Evolutionary conservation across 2,888 invertebrate species (phyloP).

Genomic region (Xestia ashworthii): DNA sequence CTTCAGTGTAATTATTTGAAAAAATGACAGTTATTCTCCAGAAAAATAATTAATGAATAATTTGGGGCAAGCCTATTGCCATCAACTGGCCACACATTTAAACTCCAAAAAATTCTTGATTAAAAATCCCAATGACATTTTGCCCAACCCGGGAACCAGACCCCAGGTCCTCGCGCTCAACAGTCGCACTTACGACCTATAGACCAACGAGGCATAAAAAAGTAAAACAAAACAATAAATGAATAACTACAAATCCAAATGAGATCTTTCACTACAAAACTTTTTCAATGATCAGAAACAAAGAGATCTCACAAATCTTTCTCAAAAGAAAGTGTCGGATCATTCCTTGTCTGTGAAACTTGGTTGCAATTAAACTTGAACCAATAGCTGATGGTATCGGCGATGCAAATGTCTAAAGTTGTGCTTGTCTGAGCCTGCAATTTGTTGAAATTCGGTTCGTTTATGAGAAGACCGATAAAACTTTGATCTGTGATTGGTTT

Average conservation of each 20-base stretch:
- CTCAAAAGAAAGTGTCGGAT: constrained; percentile 44
- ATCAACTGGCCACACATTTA: too few relatives aligned
- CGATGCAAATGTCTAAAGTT: constrained; percentile 69
- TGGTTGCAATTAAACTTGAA: constrained; percentile 56
- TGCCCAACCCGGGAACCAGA: too few relatives aligned
- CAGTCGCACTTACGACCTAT: too few relatives aligned
- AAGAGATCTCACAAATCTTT: constrained; percentile 34
- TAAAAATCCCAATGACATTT: too few relatives aligned
- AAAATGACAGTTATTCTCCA: background rate
- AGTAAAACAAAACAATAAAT: background rate
- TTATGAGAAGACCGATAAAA: constrained; percentile 57
- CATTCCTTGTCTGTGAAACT: constrained; percentile 45
- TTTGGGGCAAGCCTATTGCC: too few relatives aligned
- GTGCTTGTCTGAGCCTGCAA: constrained; percentile 58
- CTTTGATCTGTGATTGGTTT: constrained; percentile 57
- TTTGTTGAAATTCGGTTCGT: constrained; percentile 58
- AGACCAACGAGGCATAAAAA: too few relatives aligned
- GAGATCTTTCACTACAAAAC: constrained; percentile 4
- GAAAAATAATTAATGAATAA: background rate
- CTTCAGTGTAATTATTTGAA: background rate
- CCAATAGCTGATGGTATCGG: constrained; percentile 56
- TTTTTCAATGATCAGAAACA: constrained; percentile 34
- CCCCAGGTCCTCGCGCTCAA: too few relatives aligned
- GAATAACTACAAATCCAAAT: background rate
- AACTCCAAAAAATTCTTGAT: too few relatives aligned